These are phyloP conservation scores for Poecilia gillii DNA, from an alignment of 2,797 vertebrate genomes.

Conservation along the genomic window DNA sequence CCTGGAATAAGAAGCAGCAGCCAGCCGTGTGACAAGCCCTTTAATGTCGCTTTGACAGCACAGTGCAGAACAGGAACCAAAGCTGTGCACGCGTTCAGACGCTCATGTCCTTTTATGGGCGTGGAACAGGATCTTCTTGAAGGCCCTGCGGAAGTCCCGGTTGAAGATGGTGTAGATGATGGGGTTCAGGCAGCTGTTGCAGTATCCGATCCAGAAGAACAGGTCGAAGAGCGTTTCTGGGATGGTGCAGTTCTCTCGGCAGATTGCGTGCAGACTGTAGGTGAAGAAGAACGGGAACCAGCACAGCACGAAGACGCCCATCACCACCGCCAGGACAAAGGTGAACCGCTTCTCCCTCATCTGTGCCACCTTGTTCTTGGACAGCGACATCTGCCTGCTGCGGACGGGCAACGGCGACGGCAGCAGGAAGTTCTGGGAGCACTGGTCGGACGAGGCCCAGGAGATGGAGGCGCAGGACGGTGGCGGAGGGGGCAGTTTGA, in stretches of 20 bases:
- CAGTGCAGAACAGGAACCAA: slow-evolving; percentile 54
- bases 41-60: slow-evolving; percentile 69
- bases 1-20: slow-evolving; percentile 54
- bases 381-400: slow-evolving; percentile 56
- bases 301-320: slow-evolving; percentile 82
- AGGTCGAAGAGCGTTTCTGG: slow-evolving; percentile 79
- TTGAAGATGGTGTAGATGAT: slow-evolving; percentile 85
- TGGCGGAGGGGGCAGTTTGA: slow-evolving; percentile 55
- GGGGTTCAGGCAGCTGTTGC: slow-evolving; percentile 84
- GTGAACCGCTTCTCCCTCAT: slow-evolving; percentile 83
- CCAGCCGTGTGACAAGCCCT: slow-evolving; percentile 65
- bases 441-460: slow-evolving; percentile 66
- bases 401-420: slow-evolving; percentile 51
- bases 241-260: slow-evolving; percentile 73
- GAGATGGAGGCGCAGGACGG: slow-evolving; percentile 66
- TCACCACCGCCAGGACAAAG: slow-evolving; percentile 81
- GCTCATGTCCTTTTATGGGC: slow-evolving; percentile 48
- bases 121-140: slow-evolving; percentile 80
- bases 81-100: slow-evolving; percentile 23
- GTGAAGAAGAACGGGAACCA: slow-evolving; percentile 86
- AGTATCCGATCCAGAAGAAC: slow-evolving; percentile 87
- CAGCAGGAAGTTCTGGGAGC: slow-evolving; percentile 65
- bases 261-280: slow-evolving; percentile 81
- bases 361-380: slow-evolving; percentile 77
- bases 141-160: slow-evolving; percentile 81